Base-by-base conservation (phyloP, 53 echinoderm and acorn worm species). In the Henricia sp. region DNA sequence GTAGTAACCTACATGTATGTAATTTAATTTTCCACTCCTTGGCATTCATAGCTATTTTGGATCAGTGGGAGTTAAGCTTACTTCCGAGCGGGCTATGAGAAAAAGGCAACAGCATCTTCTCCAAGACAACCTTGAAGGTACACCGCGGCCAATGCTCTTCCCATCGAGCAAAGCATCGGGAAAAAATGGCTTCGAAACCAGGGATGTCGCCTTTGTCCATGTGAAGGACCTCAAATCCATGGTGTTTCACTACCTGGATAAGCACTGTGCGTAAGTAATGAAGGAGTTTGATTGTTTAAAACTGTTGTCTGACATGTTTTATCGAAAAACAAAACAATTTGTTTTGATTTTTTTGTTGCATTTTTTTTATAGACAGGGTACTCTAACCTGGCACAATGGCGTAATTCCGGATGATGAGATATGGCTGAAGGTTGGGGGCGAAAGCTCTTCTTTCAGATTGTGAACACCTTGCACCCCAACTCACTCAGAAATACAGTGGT, bases 401-500 rank as follows among this genome's bases (percentile, higher is more conserved):
- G 40, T 67, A 0, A 67, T 67, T 67, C 68, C 68, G 4, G 40
- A 37, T n/a, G 68, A 67, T 33, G 68, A 67, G 28, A 33, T 67
- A 3, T 67, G 68, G 68, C 17, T 67, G 3, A 67, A 67, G 39
- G 41, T 67, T n/a, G 68, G 67, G 17, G 83, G 67, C 4, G 83
- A 82, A 82, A 82, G 12, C 24, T 82, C 13, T 46, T 41, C 20
- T 38, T 67, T 1, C 41, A 67, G 20, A 39, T 67, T 38, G 68
- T 19, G n/a, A 85, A 85, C 37, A 41, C 56, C 1, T 0, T 6
- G 2, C 71, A 85, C 43, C 85, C 85, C 17, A 85, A 85, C 50
- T 71, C 85, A 0, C 41, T 34, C 16, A 30, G 60, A 28, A 85
- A 85, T 37, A 85, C 85, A 2, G 73, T 73, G 27, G 73, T 73